A percentile compares a stretch with the other conserved stretches of the same genome.
Evolutionary conservation across 2,888 invertebrate species (phyloP).

Genomic region (Brenthis ino): DNA sequence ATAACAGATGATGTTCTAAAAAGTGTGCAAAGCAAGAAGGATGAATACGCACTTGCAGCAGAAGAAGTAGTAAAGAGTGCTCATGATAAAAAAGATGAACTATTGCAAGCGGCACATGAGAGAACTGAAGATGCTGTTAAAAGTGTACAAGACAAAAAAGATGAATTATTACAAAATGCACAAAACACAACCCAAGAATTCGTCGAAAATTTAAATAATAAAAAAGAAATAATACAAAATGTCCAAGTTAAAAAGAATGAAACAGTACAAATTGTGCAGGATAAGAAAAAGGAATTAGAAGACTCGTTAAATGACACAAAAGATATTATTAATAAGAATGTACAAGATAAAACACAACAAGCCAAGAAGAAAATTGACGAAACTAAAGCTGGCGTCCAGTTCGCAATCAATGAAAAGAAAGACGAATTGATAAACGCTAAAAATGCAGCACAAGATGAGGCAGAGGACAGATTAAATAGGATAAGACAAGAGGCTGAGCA

Average conservation of each 20-base stretch:
- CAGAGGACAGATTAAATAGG: slow-evolving; percentile 61
- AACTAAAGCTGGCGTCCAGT: slow-evolving; percentile 40
- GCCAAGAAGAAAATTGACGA: slow-evolving; percentile 39
- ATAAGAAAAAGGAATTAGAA: slow-evolving; percentile 50
- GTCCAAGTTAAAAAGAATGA: slow-evolving; percentile 45
- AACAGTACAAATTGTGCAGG: slow-evolving; percentile 35
- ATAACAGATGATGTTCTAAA: slow-evolving; percentile 41
- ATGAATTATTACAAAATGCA: slow-evolving; percentile 37
- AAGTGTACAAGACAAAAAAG: slow-evolving; percentile 39
- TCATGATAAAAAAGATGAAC: slow-evolving; percentile 42
- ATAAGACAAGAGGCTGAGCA: slow-evolving; percentile 73
- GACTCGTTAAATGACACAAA: slow-evolving; percentile 50
- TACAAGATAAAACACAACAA: slow-evolving; percentile 43
- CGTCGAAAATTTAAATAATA: slow-evolving; percentile 32
- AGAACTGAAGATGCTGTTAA: slow-evolving; percentile 42
- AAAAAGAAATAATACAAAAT: slow-evolving; percentile 44
- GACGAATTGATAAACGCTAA: slow-evolving; percentile 44
- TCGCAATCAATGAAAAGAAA: slow-evolving; percentile 43
- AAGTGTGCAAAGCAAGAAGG: slow-evolving; percentile 31
- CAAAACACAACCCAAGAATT: slow-evolving; percentile 21
- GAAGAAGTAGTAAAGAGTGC: slow-evolving; percentile 34
- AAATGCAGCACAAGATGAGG: slow-evolving; percentile 49
- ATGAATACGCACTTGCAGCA: slow-evolving; percentile 36
- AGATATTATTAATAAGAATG: slow-evolving; percentile 43
- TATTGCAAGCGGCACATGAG: slow-evolving; percentile 45